phyloP scores from a whole-genome alignment of 2,888 invertebrate species.

The Andrena minutula region DNA sequence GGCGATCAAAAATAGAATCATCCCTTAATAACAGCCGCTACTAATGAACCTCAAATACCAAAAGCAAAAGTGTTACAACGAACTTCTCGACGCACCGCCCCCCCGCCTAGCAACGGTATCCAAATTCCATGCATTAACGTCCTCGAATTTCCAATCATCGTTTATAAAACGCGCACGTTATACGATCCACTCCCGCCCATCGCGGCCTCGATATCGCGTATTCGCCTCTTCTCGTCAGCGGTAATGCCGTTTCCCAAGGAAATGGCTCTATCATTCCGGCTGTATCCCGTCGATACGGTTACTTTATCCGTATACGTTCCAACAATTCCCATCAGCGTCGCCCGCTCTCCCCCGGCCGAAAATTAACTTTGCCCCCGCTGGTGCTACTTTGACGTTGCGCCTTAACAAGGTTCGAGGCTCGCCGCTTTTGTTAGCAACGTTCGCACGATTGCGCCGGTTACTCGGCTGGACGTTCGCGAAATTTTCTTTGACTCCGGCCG shows the following conservation, averaged over 20 bases:
- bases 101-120: constrained; percentile 19
- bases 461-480: constrained; percentile 25
- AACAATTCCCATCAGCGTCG: constrained; percentile 33
- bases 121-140: constrained; percentile 25
- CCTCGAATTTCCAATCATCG: constrained; percentile 11
- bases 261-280: constrained; percentile 32
- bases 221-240: constrained; percentile 12
- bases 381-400: constrained; percentile 67
- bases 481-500: constrained; percentile 24
- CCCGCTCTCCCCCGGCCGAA: constrained; percentile 13
- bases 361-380: constrained; percentile 60
- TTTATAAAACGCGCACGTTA: constrained; percentile 29
- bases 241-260: constrained; percentile 40
- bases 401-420: constrained; percentile 63
- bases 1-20: too few species aligned
- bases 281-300: constrained; percentile 35
- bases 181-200: background rate
- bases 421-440: constrained; percentile 58
- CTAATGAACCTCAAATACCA: background rate
- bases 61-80: background rate
- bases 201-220: background rate
- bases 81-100: background rate
- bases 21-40: too few species aligned
- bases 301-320: constrained; percentile 18
- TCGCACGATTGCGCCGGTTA: constrained; percentile 58